Evolutionary conservation across 2,888 invertebrate species (phyloP).

Genomic region (Stenodema calcarata): DNA sequence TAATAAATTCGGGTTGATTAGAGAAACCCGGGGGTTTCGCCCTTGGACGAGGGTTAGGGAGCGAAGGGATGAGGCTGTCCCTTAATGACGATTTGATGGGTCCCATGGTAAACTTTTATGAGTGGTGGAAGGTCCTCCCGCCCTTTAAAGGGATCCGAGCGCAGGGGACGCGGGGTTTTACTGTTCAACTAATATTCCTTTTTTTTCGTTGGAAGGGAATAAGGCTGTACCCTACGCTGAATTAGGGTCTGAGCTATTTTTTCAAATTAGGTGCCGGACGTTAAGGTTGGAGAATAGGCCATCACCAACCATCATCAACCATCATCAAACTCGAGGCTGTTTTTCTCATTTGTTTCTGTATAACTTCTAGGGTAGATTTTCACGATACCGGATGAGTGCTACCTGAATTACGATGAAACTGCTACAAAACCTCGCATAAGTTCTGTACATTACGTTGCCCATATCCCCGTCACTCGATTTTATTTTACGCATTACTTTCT

Average conservation of each 20-base stretch:
- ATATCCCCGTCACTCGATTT: too few relatives aligned
- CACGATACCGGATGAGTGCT: too few relatives aligned
- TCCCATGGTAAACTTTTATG: slow-evolving; percentile 49
- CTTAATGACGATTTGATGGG: slow-evolving; percentile 49
- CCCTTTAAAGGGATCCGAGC: neutral
- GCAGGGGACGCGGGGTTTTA: slow-evolving; percentile 11
- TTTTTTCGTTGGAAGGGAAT: neutral
- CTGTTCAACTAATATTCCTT: slow-evolving; percentile 39
- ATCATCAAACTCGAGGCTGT: too few relatives aligned
- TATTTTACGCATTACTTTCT: too few relatives aligned
- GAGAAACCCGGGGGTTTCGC: neutral
- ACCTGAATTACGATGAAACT: too few relatives aligned
- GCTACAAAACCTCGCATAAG: too few relatives aligned
- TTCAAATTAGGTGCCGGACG: slow-evolving; percentile 41
- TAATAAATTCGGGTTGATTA: slow-evolving; percentile 48
- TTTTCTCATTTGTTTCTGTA: too few relatives aligned
- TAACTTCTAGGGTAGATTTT: too few relatives aligned
- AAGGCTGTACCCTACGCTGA: neutral
- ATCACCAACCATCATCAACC: neutral
- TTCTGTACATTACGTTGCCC: too few relatives aligned
- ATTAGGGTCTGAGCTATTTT: slow-evolving; percentile 37
- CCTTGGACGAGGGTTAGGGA: neutral
- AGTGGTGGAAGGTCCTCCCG: neutral
- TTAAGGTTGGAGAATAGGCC: slow-evolving; percentile 9
- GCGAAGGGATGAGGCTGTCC: neutral